phyloP scores from a whole-genome alignment of 53 echinoderm and acorn worm genomes.

The Pentamera pediparva region DNA sequence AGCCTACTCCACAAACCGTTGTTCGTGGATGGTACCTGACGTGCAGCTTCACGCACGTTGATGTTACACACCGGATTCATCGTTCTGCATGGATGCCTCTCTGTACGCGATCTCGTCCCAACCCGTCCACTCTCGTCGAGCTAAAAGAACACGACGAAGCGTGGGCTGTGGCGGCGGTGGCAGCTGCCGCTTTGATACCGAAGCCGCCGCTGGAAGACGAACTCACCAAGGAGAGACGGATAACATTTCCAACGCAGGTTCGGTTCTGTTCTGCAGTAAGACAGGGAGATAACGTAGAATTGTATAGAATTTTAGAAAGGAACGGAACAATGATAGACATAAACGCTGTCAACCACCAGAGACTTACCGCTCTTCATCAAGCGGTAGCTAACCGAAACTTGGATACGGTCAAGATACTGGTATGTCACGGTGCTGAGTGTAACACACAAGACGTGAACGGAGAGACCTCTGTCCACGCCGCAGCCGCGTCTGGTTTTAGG shows the following conservation, averaged over 20 bases:
- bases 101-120: constrained; percentile 11
- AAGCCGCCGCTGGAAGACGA: constrained; percentile 15
- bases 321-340: constrained; percentile 52
- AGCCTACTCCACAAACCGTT: no score
- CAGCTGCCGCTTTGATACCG: constrained; percentile 18
- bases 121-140: constrained; percentile 7
- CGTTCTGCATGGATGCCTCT: no score
- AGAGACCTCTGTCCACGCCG: constrained; percentile 74
- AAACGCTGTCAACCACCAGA: constrained; percentile 62
- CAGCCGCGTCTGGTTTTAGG: constrained; percentile 62
- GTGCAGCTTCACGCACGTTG: no score
- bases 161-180: constrained; percentile 23
- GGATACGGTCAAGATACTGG: constrained; percentile 77
- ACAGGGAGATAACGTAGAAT: constrained; percentile 76
- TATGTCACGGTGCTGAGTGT: constrained; percentile 63
- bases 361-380: constrained; percentile 75
- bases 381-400: constrained; percentile 72
- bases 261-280: constrained; percentile 85
- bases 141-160: constrained; percentile 20
- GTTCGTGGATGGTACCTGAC: no score
- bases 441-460: constrained; percentile 70
- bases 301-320: constrained; percentile 48
- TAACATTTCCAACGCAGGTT: constrained; percentile 77
- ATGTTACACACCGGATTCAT: no score
- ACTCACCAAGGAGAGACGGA: constrained; percentile 38